Evolutionary conservation across 2,797 vertebrate species (phyloP).

Genomic region (Acanthurus leucopareius): DNA sequence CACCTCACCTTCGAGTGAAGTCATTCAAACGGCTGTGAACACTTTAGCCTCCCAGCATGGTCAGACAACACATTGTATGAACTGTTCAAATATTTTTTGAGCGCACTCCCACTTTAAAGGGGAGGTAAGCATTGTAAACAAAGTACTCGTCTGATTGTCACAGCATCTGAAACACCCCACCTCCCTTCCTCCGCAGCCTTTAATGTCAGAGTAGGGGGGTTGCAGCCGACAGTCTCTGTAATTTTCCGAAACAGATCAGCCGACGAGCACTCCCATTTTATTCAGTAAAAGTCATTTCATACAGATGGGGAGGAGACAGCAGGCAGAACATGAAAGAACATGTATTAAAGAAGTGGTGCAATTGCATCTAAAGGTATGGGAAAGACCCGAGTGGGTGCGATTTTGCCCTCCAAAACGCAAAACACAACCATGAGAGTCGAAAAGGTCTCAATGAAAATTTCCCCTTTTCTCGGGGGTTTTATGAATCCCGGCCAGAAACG

Average conservation of each 20-base stretch:
- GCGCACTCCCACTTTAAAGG: too few relatives aligned
- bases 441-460: background rate
- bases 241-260: background rate
- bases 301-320: background rate
- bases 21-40: too few relatives aligned
- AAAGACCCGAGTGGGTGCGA: background rate
- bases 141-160: too few relatives aligned
- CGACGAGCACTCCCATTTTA: background rate
- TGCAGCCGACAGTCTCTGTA: background rate
- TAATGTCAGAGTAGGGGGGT: background rate
- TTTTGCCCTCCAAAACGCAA: background rate
- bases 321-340: background rate
- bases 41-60: too few relatives aligned
- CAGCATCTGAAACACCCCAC: background rate
- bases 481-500: background rate
- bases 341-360: background rate
- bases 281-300: background rate
- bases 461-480: background rate
- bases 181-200: background rate
- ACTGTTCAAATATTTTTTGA: too few relatives aligned
- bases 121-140: too few relatives aligned
- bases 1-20: too few relatives aligned
- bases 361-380: background rate
- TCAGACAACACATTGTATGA: too few relatives aligned
- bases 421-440: background rate